Base-by-base conservation (phyloP, 2,888 invertebrate species). In the Platerodrilus igneus region DNA sequence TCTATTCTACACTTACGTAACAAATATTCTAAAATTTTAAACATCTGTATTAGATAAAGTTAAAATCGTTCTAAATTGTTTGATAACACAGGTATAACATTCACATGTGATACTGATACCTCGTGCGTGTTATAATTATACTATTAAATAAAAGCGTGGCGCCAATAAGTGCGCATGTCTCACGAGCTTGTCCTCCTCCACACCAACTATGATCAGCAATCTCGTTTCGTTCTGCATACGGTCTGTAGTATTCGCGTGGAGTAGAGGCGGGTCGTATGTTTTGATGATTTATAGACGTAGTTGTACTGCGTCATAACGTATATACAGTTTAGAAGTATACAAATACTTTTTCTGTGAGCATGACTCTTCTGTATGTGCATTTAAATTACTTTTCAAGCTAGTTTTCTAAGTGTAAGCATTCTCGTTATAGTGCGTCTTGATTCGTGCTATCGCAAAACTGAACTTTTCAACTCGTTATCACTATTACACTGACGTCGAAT, bases 131-230 rank as follows among this genome's bases (percentile, higher is more conserved):
- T 53, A 55, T 59, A 63, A 60, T 64, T 63, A 63, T 59, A 62
- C 63, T 62, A 63, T 56, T 57, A 52, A 40, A 55, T 52, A 62
- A 60, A 61, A 63, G 64, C 64, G 65, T 66, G 66, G 64, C 63
- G 64, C 63, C 64, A 51, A 55, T 17, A 3, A 44, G 35, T 44
- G 58, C 61, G 64, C 66, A 59, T 52, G 64, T 63, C 48, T 55
- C 48, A 52, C 57, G 58, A 61, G 62, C 58, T 58, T 58, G 60
- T 60, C 64, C 63, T 60, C 62, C 45, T 40, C 48, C 49, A 45
- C 47, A 43, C 44, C 49, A 40, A 41, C 37, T 47, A 32, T 41
- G 37, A 43, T 41, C 42, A 25, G 31, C 45, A 46, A 47, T 39
- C 47, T 40, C 34, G 41, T 40, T 38, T 35, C 36, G 39, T 41